Base-by-base conservation (phyloP, 2,888 invertebrate genomes). In the Agrotis puta region DNA sequence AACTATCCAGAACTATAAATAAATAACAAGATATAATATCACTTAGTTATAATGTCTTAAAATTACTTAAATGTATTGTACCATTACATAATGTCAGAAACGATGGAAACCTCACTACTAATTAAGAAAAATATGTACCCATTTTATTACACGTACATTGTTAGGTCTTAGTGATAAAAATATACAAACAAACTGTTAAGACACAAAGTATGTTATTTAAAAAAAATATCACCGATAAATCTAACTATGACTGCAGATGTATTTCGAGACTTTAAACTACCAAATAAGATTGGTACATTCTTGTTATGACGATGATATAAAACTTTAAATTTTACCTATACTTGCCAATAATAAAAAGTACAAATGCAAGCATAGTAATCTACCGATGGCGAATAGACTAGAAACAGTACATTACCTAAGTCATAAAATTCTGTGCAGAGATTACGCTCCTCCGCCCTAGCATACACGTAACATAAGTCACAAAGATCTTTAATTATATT, bases 21-120 rank as follows among this genome's bases (percentile, higher is more conserved):
- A 86, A 82, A 84, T 82, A 85, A 85, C 82, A 85, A 83, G 79
- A 80, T 79, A 79, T 85, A 85, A 86, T 87, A 87, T 85, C 85
- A 86, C 81, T 74, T 72, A 80, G 62, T 77, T 59, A 71, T 58
- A 68, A 73, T 54, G 47, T 58, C 71, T 64, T 81, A 79, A 64
- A 3, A 66, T 68, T 77, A 81, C 18, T 58, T 59, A 70, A 6
- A 66, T 62, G 22, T 54, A 69, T 54, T 61, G 27, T 70, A 83
- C 51, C 43, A 39, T 58, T 66, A 63, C 33, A 54, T 51, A 58
- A 61, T 64, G 61, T 58, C 62, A 58, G 47, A 79, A 82, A 68
- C 73, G 63, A 73, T 62, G 47, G 47, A 72, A 51, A 67, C 22
- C 50, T 54, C 13, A 16, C 1, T 24, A 51, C 56, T 64, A 62